Evolutionary conservation across 2,113 vertebrate genomes (phyloP).

Genomic region (Rhizomys pruinosus): DNA sequence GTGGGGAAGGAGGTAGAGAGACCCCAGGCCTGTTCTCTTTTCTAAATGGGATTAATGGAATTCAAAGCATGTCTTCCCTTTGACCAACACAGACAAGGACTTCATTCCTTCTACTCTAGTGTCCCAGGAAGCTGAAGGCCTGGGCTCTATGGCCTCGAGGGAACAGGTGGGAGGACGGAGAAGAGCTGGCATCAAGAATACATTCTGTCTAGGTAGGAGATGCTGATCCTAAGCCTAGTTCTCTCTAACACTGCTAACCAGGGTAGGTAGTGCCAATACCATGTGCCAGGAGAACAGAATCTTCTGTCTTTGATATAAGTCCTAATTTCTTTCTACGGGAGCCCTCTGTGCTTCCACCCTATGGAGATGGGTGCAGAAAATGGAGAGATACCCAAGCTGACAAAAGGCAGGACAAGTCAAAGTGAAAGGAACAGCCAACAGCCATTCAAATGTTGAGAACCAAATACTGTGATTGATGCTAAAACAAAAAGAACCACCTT

Average conservation of each 20-base stretch:
- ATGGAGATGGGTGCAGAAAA: not conserved
- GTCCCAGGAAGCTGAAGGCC: too few relatives aligned
- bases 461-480: constrained; percentile 63
- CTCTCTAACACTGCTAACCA: not conserved
- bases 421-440: constrained; percentile 54
- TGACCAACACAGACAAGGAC: too few relatives aligned
- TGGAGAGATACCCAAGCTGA: constrained; percentile 23
- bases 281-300: constrained; percentile 42
- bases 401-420: constrained; percentile 58
- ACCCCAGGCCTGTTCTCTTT: too few relatives aligned
- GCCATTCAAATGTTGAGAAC: constrained; percentile 38
- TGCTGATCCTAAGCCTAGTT: too few relatives aligned
- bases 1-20: too few relatives aligned
- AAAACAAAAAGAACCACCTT: constrained; percentile 45
- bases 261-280: constrained; percentile 35
- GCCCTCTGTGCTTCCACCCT: not conserved
- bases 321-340: constrained; percentile 56
- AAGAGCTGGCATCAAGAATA: too few relatives aligned
- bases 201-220: too few relatives aligned
- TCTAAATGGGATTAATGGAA: too few relatives aligned
- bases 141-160: too few relatives aligned
- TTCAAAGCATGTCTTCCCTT: too few relatives aligned
- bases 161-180: too few relatives aligned
- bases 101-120: too few relatives aligned
- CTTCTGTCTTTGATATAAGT: not conserved